Evolutionary conservation across 1,140 invertebrate species (phyloP).

Genomic region (honey bee (Apis mellifera)): DNA sequence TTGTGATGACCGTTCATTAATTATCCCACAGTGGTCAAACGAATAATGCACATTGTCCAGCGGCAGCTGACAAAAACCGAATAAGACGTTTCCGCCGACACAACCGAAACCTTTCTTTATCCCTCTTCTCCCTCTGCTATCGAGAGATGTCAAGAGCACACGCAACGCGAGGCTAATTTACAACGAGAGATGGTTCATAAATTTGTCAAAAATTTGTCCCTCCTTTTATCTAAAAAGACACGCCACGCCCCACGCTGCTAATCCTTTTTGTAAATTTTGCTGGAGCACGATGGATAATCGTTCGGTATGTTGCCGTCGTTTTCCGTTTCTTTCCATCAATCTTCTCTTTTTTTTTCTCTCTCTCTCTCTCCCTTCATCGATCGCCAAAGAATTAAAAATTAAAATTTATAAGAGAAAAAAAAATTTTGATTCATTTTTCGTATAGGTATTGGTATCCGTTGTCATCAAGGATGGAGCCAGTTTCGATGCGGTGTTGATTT

Average conservation of each 20-base stretch:
- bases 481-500: too few relatives aligned
- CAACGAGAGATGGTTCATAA: not conserved
- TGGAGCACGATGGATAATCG: not conserved
- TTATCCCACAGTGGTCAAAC: not conserved
- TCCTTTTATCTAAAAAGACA: not conserved
- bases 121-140: rapidly evolving
- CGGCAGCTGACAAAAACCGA: not conserved
- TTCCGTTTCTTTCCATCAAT: too few relatives aligned
- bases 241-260: not conserved
- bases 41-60: not conserved
- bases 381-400: too few relatives aligned
- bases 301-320: not conserved
- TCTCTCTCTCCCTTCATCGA: too few relatives aligned
- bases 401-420: too few relatives aligned
- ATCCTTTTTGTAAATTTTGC: not conserved
- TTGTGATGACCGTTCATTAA: not conserved
- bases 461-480: too few relatives aligned
- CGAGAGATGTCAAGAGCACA: not conserved
- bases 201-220: not conserved
- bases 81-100: too few relatives aligned
- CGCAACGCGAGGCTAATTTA: not conserved
- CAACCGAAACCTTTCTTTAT: not conserved
- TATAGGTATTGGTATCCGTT: too few relatives aligned
- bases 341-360: too few relatives aligned
- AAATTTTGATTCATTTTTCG: too few relatives aligned